Conservation (phyloP, 92 coral and sea anemone species). For the Phenganax subtilis region DNA sequence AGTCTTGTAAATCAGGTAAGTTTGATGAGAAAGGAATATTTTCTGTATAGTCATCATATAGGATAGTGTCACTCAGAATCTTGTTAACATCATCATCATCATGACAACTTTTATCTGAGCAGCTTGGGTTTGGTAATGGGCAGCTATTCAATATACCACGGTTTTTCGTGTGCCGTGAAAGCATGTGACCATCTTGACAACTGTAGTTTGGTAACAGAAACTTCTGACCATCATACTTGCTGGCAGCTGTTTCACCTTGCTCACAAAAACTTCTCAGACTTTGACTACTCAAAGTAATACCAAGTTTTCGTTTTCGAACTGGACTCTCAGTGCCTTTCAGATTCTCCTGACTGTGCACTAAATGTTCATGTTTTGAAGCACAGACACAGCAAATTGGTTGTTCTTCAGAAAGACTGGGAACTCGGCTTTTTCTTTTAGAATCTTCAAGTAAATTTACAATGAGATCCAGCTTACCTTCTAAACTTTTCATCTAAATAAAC, state of each 20-base stretch:
- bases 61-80: neutral
- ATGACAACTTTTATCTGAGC: conserved; percentile 10
- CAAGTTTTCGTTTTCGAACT: conserved; percentile 6
- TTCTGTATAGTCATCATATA: neutral
- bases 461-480: conserved; percentile 16
- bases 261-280: neutral
- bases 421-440: neutral
- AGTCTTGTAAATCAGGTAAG: too few species aligned
- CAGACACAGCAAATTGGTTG: neutral
- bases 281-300: neutral
- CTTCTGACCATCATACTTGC: neutral
- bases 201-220: neutral
- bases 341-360: neutral
- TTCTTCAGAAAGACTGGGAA: neutral
- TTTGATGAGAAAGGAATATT: too few species aligned
- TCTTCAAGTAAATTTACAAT: conserved; percentile 3
- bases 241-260: too few species aligned
- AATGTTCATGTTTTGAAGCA: neutral
- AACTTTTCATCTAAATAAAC: neutral
- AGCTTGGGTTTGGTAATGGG: neutral
- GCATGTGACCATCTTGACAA: neutral
- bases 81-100: neutral
- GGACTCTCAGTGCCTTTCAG: neutral
- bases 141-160: neutral
- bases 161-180: neutral